These are phyloP conservation scores for Oscheius myriophilus DNA, from an alignment of 2,888 invertebrate genomes.

Conservation along the genomic window DNA sequence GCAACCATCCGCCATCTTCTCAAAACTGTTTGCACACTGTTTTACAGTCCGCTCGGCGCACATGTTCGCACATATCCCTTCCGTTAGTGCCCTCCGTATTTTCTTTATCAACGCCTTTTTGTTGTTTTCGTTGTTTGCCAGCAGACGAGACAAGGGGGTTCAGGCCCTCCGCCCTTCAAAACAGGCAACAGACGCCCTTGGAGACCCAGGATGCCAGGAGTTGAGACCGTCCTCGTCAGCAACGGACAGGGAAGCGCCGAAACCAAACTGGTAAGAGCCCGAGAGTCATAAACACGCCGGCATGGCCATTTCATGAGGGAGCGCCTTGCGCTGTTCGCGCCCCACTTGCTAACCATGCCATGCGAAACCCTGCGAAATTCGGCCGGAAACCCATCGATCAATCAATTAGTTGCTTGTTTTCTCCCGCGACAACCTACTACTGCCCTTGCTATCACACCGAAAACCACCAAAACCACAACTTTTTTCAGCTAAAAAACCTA, in stretches of 20 bases:
- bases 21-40: conserved; percentile 27
- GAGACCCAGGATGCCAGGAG: conserved; percentile 13
- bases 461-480: too few relatives aligned
- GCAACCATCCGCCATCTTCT: conserved; percentile 4
- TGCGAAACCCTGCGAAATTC: too few relatives aligned
- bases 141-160: background rate
- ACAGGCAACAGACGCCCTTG: background rate
- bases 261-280: conserved; percentile 48
- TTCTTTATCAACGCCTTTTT: background rate
- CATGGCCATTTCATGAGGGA: too few relatives aligned
- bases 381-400: too few relatives aligned
- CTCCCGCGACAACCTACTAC: too few relatives aligned
- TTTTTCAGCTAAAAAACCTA: too few relatives aligned
- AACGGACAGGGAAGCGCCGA: conserved; percentile 51
- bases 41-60: conserved; percentile 18
- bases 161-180: conserved; percentile 10
- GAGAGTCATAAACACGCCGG: too few relatives aligned
- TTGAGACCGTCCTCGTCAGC: conserved; percentile 46
- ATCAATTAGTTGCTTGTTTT: too few relatives aligned
- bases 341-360: too few relatives aligned
- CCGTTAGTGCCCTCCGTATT: background rate
- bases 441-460: too few relatives aligned
- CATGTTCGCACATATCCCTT: conserved; percentile 4
- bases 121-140: background rate
- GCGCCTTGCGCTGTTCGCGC: too few relatives aligned